phyloP scores from a whole-genome alignment of 92 coral and sea anemone species.

The Pocillopora grandis region DNA sequence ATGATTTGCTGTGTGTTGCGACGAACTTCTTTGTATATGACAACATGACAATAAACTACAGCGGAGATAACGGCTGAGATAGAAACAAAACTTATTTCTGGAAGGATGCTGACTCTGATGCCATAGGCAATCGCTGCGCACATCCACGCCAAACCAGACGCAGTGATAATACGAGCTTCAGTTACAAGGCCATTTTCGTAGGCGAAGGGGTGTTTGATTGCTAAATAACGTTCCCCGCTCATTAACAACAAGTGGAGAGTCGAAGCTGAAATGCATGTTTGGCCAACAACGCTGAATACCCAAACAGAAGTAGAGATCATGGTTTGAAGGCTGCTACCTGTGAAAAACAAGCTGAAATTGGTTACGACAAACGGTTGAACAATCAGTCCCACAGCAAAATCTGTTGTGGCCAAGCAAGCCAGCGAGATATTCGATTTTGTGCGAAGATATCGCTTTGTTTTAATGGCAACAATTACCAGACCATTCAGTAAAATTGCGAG shows the following conservation, averaged over 20 bases:
- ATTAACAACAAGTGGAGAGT: neutral
- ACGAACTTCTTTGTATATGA: neutral
- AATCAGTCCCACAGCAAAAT: neutral
- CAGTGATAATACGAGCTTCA: neutral
- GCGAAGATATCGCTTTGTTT: neutral
- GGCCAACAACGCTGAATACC: neutral
- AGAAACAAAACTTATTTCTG: neutral
- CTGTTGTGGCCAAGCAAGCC: constrained; percentile 1
- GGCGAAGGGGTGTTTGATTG: neutral
- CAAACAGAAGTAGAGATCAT: neutral
- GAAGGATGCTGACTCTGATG: no score
- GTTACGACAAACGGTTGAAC: neutral
- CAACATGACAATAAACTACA: neutral
- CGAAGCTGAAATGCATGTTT: neutral
- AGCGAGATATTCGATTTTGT: neutral
- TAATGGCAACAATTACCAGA: neutral
- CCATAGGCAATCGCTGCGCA: neutral
- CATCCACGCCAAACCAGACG: neutral
- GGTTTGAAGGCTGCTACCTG: neutral
- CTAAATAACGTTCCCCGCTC: neutral
- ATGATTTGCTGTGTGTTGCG: neutral
- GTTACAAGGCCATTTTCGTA: neutral
- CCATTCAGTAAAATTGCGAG: neutral
- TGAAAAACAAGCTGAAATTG: neutral
- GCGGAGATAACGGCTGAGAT: neutral